Conservation (phyloP, 2,797 vertebrate genomes). For the Microhierax caerulescens region DNA sequence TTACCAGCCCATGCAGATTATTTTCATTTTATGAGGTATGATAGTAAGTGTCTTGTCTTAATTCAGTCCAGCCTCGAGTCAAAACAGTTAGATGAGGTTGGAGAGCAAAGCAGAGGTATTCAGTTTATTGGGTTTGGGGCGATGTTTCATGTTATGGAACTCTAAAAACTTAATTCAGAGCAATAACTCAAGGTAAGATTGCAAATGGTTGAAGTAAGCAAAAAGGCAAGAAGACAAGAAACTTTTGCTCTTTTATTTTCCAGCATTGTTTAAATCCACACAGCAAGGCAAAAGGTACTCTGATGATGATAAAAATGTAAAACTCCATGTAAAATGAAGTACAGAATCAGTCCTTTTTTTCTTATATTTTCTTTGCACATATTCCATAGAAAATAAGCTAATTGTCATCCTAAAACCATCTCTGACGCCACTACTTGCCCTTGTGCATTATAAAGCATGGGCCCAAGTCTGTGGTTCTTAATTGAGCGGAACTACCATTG, state of each 20-base stretch:
- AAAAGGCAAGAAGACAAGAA: not conserved
- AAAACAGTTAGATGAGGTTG: not conserved
- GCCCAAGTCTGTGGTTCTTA: not conserved
- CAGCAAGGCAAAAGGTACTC: not conserved
- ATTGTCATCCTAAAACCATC: not conserved
- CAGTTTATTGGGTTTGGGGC: not conserved
- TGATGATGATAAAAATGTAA: not conserved
- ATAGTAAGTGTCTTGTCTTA: not conserved
- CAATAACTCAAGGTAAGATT: not conserved
- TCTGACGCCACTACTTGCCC: not conserved
- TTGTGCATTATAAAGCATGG: not conserved
- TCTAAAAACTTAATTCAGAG: not conserved
- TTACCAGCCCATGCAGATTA: not conserved
- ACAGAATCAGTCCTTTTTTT: not conserved
- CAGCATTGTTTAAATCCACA: not conserved
- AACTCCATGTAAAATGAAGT: not conserved
- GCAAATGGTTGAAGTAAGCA: not conserved
- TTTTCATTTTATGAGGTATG: not conserved
- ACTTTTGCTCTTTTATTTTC: not conserved
- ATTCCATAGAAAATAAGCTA: not conserved
- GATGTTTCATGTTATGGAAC: not conserved
- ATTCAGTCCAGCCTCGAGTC: not conserved
- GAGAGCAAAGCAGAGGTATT: not conserved
- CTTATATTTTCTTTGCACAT: not conserved
- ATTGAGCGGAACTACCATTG: conserved; percentile 30